These are phyloP conservation scores for Palythoa grandis DNA, from an alignment of 92 coral and sea anemone genomes.

Conservation along the genomic window DNA sequence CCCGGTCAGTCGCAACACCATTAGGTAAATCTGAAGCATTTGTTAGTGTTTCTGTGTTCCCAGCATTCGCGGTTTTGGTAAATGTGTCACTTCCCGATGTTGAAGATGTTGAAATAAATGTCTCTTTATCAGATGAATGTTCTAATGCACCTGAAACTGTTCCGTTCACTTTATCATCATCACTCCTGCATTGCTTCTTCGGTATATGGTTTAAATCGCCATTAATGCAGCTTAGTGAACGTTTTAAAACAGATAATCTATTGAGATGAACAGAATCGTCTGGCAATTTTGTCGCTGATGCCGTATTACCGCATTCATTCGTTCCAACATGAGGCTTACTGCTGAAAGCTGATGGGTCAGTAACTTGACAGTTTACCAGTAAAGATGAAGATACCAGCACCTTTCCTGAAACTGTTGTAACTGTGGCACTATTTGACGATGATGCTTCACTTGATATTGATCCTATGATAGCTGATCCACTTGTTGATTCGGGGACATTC, in stretches of 20 bases:
- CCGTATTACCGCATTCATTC: background rate
- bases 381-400: background rate
- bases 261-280: background rate
- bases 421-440: background rate
- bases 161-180: background rate
- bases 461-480: background rate
- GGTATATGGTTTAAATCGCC: constrained; percentile 27
- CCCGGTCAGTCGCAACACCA: background rate
- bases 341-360: background rate
- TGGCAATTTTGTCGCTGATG: background rate
- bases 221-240: constrained; percentile 31
- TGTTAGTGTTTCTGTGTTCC: background rate
- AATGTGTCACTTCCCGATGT: background rate
- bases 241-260: background rate
- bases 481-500: background rate
- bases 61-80: background rate
- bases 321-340: background rate
- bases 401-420: background rate
- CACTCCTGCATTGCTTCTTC: constrained; percentile 2
- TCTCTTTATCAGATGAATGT: background rate
- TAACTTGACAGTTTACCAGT: background rate
- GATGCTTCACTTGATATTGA: background rate
- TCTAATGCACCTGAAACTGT: background rate
- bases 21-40: background rate
- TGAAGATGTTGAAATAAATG: background rate